Evolutionary conservation across 2,113 vertebrate genomes (phyloP).

Genomic region (Myrmecobius fasciatus): DNA sequence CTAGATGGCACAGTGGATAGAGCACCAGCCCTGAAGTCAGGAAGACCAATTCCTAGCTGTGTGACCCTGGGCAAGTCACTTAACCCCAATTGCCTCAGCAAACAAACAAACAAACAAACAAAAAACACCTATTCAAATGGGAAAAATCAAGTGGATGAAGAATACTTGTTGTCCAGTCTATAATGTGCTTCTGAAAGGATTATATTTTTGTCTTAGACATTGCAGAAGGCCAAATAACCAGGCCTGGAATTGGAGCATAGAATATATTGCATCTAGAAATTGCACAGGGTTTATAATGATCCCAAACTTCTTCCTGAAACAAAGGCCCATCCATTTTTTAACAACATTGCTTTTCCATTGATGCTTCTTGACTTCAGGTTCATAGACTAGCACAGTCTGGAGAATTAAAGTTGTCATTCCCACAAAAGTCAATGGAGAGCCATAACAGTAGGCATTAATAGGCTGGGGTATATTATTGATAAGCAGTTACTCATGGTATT

Average conservation of each 20-base stretch:
- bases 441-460: background rate
- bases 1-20: too few species aligned
- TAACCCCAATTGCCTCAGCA: too few species aligned
- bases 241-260: background rate
- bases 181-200: background rate
- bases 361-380: background rate
- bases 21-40: too few species aligned
- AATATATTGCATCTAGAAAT: background rate
- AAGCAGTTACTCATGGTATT: background rate
- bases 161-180: background rate
- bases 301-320: background rate
- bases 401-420: background rate
- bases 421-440: background rate
- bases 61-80: too few species aligned
- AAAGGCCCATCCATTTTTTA: background rate
- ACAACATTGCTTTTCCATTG: background rate
- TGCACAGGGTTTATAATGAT: background rate
- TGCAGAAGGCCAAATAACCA: background rate
- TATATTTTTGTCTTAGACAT: background rate
- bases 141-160: background rate
- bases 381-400: background rate
- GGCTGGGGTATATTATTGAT: background rate
- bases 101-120: too few species aligned
- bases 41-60: too few species aligned
- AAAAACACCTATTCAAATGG: background rate